Conservation (phyloP, 2,797 vertebrate species). For the Danionella dracula region DNA sequence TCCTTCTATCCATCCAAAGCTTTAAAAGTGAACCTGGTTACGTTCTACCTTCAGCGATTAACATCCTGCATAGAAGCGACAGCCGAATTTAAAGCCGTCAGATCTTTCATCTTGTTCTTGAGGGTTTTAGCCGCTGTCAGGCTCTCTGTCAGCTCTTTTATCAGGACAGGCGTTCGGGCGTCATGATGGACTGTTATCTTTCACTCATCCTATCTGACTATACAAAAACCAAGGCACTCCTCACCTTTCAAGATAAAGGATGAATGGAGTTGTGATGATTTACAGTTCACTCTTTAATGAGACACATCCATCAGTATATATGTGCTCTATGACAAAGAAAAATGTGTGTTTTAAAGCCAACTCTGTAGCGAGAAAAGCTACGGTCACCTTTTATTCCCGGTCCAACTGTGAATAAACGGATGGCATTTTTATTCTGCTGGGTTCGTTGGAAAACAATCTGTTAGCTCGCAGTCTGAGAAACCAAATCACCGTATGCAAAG, state of each 20-base stretch:
- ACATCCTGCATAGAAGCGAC: neutral
- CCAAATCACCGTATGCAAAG: neutral
- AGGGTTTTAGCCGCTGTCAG: constrained; percentile 1
- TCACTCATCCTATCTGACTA: constrained; percentile 4
- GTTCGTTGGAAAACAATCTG: neutral
- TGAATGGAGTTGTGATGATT: neutral
- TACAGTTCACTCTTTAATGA: constrained; percentile 5
- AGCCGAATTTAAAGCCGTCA: neutral
- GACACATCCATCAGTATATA: neutral
- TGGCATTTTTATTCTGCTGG: neutral
- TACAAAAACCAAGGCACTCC: constrained; percentile 1
- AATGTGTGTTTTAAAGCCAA: neutral
- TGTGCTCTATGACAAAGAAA: neutral
- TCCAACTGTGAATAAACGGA: neutral
- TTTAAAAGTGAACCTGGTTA: too few relatives aligned
- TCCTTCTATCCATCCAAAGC: too few relatives aligned
- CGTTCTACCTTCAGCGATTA: too few relatives aligned
- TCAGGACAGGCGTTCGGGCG: neutral
- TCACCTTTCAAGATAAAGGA: constrained; percentile 8
- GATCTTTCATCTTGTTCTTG: neutral
- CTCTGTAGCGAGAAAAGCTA: too few relatives aligned
- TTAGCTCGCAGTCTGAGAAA: neutral
- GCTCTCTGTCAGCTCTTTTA: constrained; percentile 15
- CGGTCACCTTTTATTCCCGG: neutral
- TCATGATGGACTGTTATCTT: constrained; percentile 13